A percentile compares a stretch with the other conserved stretches of the same genome.
Evolutionary conservation across 1,140 invertebrate species (phyloP).

Genomic region (Macrosteles quadrilineatus): DNA sequence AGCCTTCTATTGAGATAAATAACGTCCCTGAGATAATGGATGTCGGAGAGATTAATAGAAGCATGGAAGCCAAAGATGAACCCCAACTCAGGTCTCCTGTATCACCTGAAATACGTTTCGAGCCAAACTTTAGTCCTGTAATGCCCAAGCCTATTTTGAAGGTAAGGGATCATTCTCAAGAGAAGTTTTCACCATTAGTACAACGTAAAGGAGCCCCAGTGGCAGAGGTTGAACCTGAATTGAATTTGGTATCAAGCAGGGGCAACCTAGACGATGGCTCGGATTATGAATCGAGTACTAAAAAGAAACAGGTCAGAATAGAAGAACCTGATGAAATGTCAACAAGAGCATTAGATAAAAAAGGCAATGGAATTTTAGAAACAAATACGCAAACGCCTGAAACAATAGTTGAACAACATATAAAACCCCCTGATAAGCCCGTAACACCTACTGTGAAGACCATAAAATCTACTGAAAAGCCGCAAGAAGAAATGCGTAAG

Average conservation of each 20-base stretch:
- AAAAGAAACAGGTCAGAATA: conserved; percentile 41
- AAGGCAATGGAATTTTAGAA: conserved; percentile 34
- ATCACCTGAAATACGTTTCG: conserved; percentile 18
- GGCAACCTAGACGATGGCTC: conserved; percentile 14
- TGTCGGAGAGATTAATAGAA: background rate
- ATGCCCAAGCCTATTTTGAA: conserved; percentile 41
- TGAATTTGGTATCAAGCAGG: conserved; percentile 12
- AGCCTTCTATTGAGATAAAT: background rate
- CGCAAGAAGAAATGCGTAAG: conserved; percentile 36
- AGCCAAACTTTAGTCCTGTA: conserved; percentile 21
- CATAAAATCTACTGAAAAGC: background rate
- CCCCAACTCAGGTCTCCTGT: background rate
- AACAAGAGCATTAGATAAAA: background rate
- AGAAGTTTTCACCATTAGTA: background rate
- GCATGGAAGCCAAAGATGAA: background rate
- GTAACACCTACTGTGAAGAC: too few relatives aligned
- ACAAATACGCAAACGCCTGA: too few relatives aligned
- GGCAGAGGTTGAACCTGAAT: conserved; percentile 26
- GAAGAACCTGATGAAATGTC: conserved; percentile 38
- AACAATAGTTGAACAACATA: too few relatives aligned
- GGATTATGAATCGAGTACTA: conserved; percentile 24
- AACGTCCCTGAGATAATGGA: background rate
- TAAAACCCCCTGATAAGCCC: too few relatives aligned
- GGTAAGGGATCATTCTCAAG: conserved; percentile 25
- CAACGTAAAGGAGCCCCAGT: conserved; percentile 23